Evolutionary conservation across 2,113 vertebrate genomes (phyloP).

Genomic region (Hippocampus barbouri): DNA sequence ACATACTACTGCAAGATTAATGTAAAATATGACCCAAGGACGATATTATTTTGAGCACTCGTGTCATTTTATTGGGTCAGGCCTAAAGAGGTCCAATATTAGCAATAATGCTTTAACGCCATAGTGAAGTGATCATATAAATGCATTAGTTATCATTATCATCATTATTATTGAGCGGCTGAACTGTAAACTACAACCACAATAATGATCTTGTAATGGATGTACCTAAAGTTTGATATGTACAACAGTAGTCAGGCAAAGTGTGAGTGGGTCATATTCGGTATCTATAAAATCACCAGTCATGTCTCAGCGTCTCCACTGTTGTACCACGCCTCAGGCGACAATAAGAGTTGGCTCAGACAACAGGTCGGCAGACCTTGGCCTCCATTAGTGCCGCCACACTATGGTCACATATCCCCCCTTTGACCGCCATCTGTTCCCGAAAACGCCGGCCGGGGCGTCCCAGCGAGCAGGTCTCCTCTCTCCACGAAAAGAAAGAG

Average conservation of each 20-base stretch:
- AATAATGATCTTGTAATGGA: no score
- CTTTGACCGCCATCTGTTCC: conserved; percentile 60
- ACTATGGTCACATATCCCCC: conserved; percentile 39
- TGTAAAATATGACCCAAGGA: not conserved
- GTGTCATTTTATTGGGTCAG: no score
- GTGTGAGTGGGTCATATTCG: conserved; percentile 13
- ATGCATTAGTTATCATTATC: not conserved
- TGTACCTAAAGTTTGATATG: not conserved
- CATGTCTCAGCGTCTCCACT: conserved; percentile 35
- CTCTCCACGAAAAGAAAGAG: not conserved
- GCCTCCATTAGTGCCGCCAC: conserved; percentile 55
- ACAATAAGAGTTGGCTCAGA: conserved; percentile 53
- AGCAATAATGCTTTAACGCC: not conserved
- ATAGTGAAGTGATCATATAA: not conserved
- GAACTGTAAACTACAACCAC: no score
- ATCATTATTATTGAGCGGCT: no score
- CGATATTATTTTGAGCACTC: not conserved
- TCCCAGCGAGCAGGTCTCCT: conserved; percentile 12
- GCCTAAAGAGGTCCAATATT: no score
- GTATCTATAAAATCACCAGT: conserved; percentile 21
- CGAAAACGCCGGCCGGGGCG: conserved; percentile 21
- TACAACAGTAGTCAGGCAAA: conserved; percentile 3
- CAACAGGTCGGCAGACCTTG: conserved; percentile 46
- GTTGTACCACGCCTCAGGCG: conserved; percentile 31
- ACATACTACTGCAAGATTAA: not conserved